Conservation (phyloP, 1,140 invertebrate species). For the Octopus bimaculoides region DNA sequence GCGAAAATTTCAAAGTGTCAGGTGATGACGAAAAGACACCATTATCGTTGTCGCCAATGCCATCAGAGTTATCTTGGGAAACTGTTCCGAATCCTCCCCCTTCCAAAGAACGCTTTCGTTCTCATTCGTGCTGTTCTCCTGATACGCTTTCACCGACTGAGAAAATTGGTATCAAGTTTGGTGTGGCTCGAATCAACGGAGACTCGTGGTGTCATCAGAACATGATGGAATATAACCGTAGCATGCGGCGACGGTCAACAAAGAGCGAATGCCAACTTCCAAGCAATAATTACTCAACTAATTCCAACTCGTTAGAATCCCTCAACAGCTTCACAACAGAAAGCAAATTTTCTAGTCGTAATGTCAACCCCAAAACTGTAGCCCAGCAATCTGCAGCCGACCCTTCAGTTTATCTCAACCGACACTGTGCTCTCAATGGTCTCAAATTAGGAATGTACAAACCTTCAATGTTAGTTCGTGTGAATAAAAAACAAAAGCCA, state of each 20-base stretch:
- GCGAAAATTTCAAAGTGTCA: neutral
- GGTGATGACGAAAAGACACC: neutral
- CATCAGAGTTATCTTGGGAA: neutral
- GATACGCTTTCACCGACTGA: neutral
- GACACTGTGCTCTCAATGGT: conserved; percentile 39
- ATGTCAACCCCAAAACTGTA: conserved; percentile 11
- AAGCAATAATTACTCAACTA: neutral
- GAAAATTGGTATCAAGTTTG: neutral
- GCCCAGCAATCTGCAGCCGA: conserved; percentile 43
- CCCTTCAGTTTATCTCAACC: conserved; percentile 39
- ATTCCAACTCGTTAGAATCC: neutral
- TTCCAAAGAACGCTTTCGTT: neutral
- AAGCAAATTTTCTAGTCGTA: neutral
- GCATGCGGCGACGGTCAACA: neutral
- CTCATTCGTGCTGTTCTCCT: neutral
- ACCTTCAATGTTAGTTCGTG: conserved; percentile 28
- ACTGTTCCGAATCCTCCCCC: neutral
- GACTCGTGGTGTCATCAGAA: neutral
- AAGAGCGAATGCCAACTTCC: neutral
- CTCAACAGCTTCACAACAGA: neutral
- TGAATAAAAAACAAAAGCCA: conserved; percentile 18
- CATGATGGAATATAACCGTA: neutral
- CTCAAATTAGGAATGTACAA: conserved; percentile 48
- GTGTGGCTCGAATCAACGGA: neutral
- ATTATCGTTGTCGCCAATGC: neutral